A percentile compares a stretch with the other conserved stretches of the same genome.
Conservation (phyloP, 2,113 vertebrate genomes). For the Pandion haliaetus region DNA sequence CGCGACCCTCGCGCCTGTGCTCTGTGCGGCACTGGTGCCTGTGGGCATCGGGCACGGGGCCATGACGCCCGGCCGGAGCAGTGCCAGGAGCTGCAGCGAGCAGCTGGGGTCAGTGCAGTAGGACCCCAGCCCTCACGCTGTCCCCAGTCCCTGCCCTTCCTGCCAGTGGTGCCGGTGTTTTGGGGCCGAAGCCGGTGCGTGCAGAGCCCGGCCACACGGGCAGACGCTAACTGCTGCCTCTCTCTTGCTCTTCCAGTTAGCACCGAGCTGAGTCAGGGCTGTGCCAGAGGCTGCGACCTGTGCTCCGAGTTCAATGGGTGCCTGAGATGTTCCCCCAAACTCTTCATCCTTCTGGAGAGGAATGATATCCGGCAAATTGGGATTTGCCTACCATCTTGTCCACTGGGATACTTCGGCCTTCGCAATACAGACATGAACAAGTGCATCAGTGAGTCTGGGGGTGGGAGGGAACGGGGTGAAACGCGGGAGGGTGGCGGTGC, state of each 20-base stretch:
- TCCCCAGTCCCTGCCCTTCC: neutral
- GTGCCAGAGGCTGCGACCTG: constrained; percentile 92
- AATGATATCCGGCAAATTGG: constrained; percentile 95
- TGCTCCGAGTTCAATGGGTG: constrained; percentile 98
- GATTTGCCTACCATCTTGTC: constrained; percentile 93
- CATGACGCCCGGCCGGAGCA: rapidly evolving
- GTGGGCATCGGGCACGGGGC: rapidly evolving
- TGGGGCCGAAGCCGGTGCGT: neutral
- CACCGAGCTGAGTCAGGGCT: constrained; percentile 87
- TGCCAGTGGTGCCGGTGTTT: rapidly evolving
- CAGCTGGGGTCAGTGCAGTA: neutral
- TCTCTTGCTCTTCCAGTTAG: constrained; percentile 79
- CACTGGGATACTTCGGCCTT: constrained; percentile 92
- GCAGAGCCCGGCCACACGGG: rapidly evolving
- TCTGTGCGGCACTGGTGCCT: rapidly evolving
- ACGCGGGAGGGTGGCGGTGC: rapidly evolving
- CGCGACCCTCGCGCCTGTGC: rapidly evolving
- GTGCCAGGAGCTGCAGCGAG: neutral
- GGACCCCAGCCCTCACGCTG: neutral
- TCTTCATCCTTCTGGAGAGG: constrained; percentile 97
- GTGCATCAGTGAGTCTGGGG: constrained; percentile 90
- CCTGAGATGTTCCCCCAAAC: constrained; percentile 92
- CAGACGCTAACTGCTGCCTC: neutral
- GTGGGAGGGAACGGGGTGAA: rapidly evolving
- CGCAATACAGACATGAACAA: constrained; percentile 96